phyloP scores from a whole-genome alignment of 2,113 vertebrate genomes.

The Callospermophilus lateralis region DNA sequence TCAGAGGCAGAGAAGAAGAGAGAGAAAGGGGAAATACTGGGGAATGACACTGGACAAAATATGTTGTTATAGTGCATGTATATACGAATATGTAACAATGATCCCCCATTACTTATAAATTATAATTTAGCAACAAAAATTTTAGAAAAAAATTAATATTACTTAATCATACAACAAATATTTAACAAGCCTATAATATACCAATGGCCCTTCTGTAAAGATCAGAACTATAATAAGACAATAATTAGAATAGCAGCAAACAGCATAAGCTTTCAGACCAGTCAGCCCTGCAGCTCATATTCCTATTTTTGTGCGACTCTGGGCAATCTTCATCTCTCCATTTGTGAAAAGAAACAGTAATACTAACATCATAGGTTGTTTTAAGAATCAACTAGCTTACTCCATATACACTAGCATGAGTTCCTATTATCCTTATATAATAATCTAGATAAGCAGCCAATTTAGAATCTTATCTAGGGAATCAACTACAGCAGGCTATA shows the following conservation, averaged over 20 bases:
- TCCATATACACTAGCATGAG: neutral
- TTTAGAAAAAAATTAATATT: too few relatives aligned
- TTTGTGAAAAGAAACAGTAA: neutral
- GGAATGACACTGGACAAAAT: too few relatives aligned
- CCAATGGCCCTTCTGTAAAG: neutral
- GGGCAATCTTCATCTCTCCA: conserved; percentile 28
- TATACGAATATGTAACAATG: too few relatives aligned
- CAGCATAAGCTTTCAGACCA: neutral
- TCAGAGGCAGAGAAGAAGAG: too few relatives aligned
- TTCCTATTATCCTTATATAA: neutral
- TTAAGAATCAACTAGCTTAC: conserved; percentile 33
- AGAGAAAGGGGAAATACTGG: too few relatives aligned
- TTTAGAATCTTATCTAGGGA: neutral
- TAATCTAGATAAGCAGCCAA: neutral
- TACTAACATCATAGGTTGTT: neutral
- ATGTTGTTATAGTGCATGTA: too few relatives aligned
- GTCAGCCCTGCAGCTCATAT: neutral
- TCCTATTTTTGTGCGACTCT: neutral
- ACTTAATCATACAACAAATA: conserved; percentile 32
- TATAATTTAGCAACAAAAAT: too few relatives aligned
- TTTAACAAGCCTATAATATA: conserved; percentile 3
- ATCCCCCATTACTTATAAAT: too few relatives aligned
- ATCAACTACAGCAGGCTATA: neutral
- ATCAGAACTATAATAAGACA: neutral
- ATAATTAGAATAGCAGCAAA: neutral